Base-by-base conservation (phyloP, 2,888 invertebrate genomes). In the Oscheius sp. region DNA sequence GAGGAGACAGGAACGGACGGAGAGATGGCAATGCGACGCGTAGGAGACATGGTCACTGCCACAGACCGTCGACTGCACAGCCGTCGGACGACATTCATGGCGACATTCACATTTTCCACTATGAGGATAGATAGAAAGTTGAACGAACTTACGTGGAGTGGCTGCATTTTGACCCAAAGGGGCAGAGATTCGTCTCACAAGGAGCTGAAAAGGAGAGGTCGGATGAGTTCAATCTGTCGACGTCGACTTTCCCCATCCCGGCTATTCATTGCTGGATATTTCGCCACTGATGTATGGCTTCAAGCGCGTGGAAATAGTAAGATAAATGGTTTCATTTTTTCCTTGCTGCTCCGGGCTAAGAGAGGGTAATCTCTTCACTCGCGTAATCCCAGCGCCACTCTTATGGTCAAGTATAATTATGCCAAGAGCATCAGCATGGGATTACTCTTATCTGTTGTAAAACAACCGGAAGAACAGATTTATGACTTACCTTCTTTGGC, bases 81-180 rank as follows among this genome's bases (percentile, higher is more conserved):
- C 68, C 1, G 53, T 70, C 0, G 72, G 69, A 12, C 79, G 77
- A 23, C 83, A 83, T 12, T 72, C 71, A 0, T 77, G 69, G 21
- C 78, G 80, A 68, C 83, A 83, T 69, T 81, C 83, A 56, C 83
- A 83, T 1, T 69, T 63, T 35, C 83, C 83, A 12, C 78, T 80
- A 53, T 55, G 71, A 41, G 12, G 46, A 43, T 29, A 29, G 29
- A 49, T 7, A 49, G 5, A 49, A 49, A 21, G 29, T 7, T 9
- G 27, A 46, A 13, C 1, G 55, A 41, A 76, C 76, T 69, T 6
- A 79, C 74, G 78, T 80, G 43, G 75, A 59, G 23, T 76, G 71
- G 13, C 72, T 75, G 64, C 84, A 84, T 25, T 82, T 77, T 6
- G 84, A 81, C 2, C 84, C 84, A 18, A 80, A 76, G 0, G 82